Evolutionary conservation across 2,113 vertebrate genomes (phyloP), one percentile per base, ranked within the genome.

Genomic region (Coregonus clupeaformis): DNA sequence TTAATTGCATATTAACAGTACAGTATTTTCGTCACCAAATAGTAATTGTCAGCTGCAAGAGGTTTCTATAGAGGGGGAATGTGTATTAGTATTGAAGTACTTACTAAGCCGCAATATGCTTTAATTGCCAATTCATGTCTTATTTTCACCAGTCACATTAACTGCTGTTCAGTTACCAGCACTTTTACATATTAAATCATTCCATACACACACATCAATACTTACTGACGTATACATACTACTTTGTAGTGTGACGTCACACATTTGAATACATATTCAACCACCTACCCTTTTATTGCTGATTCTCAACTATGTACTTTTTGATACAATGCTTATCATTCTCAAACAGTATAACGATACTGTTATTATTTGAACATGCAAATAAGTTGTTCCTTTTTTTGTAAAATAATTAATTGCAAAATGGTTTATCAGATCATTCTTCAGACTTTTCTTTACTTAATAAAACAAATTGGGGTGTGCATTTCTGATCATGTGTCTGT

Each of bases 381-480:
- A 49, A 18, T 14, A 52, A 78, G 64, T 67, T 81, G 66, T 74
- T 25, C 69, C 82, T 81, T 63, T 63, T 77, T 78, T 77, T 80
- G 72, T 85, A 84, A 52, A 78, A 79, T 49, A 30, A 85, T 85
- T 87, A 89, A 92, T 65, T 75, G 71, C 87, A 87, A 76, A 67
- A 74, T 76, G 60, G 66, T 24, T 52, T 69, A 71, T 81, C 68
- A 79, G 77, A 74, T 1, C 77, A 57, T 87, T 88, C 73, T 75
- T 66, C 84, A 85, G 78, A 89, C 71, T 60, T 60, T 60, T n/a
- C n/a, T 89, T 91, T 90, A 77, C 45, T 84, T 32, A 60, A 92
- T 93, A 91, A 92, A 92, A 87, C 20, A 64, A 79, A 74, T 80
- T 86, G 3, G 76, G 84, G 63, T 84, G 71, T 84, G 80, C 80